Percentiles rank a stretch among this genome's conserved stretches.
phyloP scores from a whole-genome alignment of 2,113 vertebrate genomes.

The Heterotis niloticus region DNA sequence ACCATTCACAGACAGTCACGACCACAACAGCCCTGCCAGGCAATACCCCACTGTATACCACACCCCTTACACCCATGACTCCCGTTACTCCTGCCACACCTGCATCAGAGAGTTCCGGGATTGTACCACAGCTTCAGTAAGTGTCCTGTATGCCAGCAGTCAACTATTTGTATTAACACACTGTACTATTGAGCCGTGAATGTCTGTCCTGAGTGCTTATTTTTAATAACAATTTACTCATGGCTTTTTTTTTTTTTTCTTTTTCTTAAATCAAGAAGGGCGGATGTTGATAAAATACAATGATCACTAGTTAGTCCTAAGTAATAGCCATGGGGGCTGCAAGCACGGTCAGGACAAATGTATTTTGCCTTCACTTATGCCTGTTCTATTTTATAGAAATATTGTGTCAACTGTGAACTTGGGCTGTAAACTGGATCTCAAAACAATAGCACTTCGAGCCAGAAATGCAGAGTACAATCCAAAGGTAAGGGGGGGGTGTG shows the following conservation, averaged over 20 bases:
- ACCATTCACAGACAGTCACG: constrained; percentile 86
- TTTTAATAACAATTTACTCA: neutral
- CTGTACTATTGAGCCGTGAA: neutral
- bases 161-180: neutral
- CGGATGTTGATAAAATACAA: neutral
- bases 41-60: constrained; percentile 83
- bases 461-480: constrained; percentile 99
- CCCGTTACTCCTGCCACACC: constrained; percentile 92
- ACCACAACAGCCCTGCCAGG: constrained; percentile 87
- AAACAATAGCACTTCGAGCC: constrained; percentile 96
- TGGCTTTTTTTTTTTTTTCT: neutral
- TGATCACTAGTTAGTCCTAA: neutral
- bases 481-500: constrained; percentile 73
- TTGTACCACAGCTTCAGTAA: constrained; percentile 95
- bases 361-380: constrained; percentile 5
- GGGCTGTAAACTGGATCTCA: constrained; percentile 96
- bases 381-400: constrained; percentile 69
- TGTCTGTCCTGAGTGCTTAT: no score
- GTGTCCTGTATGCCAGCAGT: no score
- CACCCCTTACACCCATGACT: constrained; percentile 93
- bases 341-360: neutral
- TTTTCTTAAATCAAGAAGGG: neutral
- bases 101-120: constrained; percentile 92
- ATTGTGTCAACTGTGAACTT: constrained; percentile 98
- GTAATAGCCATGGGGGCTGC: neutral